Evolutionary conservation across 2,888 invertebrate species (phyloP).

Genomic region (Cryptosula pallasiana): DNA sequence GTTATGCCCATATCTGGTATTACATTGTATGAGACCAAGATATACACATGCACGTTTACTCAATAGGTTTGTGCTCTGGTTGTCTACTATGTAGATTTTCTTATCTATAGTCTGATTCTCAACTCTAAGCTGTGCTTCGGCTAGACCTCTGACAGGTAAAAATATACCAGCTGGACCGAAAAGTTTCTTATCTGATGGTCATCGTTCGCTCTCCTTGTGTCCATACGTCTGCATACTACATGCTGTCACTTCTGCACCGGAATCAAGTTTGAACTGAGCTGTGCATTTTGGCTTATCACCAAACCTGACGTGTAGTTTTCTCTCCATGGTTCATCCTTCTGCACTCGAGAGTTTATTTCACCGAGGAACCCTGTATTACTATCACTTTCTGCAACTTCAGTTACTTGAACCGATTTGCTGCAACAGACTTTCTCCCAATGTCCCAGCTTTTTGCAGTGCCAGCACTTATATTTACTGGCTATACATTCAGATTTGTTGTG

Average conservation of each 20-base stretch:
- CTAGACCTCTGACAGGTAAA: neutral
- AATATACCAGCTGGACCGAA: neutral
- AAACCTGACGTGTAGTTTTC: neutral
- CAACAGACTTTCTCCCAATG: neutral
- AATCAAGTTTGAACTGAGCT: constrained; percentile 2
- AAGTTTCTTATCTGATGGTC: no score
- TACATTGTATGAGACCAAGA: no score
- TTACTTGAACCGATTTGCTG: neutral
- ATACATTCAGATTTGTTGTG: neutral
- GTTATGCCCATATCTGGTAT: neutral
- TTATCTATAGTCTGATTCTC: no score
- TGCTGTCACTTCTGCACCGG: no score
- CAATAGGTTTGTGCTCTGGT: no score
- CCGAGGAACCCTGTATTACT: constrained; percentile 1
- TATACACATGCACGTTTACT: no score
- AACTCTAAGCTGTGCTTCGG: no score
- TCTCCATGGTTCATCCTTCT: neutral
- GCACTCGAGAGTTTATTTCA: constrained; percentile 10
- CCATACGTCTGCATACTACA: neutral
- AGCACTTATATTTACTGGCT: constrained; percentile 5
- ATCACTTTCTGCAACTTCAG: constrained; percentile 2
- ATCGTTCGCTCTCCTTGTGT: neutral
- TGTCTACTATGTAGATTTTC: no score
- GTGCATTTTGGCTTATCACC: neutral
- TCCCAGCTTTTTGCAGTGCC: neutral